A percentile compares a stretch with the other conserved stretches of the same genome.
phyloP scores from a whole-genome alignment of 1,140 invertebrate genomes.

The Berghia stephanieae region DNA sequence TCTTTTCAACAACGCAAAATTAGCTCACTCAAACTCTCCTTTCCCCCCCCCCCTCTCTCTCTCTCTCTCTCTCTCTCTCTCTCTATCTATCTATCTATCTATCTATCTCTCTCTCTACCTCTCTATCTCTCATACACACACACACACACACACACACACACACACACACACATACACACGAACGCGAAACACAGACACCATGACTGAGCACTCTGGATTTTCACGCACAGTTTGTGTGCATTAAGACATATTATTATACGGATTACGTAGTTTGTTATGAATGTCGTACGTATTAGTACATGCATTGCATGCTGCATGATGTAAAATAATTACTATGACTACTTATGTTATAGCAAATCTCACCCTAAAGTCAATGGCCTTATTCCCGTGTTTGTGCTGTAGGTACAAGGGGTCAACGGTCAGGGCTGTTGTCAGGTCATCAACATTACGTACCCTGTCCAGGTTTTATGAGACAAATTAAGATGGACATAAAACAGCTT shows the following conservation, averaged over 20 bases:
- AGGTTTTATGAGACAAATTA: neutral
- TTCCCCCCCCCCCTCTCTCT: neutral
- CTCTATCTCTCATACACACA: too few species aligned
- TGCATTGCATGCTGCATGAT: neutral
- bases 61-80: too few species aligned
- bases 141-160: neutral
- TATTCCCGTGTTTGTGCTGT: conserved; percentile 95
- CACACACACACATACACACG: neutral
- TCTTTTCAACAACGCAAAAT: too few species aligned
- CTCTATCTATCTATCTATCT: too few species aligned
- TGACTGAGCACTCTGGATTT: neutral
- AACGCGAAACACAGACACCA: neutral
- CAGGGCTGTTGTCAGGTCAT: conserved; percentile 89
- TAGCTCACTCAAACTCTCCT: too few species aligned
- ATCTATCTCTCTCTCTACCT: too few species aligned
- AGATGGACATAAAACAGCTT: neutral
- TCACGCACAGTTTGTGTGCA: too few species aligned
- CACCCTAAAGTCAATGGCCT: conserved; percentile 92
- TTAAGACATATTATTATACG: too few species aligned
- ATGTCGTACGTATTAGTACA: too few species aligned
- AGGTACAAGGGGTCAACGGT: conserved; percentile 98
- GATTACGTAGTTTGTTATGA: too few species aligned
- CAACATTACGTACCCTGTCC: conserved; percentile 77
- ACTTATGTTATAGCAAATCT: conserved; percentile 33
- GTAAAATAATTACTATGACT: neutral